Conservation (phyloP, 2,113 vertebrate species). For the Pongo abelii region DNA sequence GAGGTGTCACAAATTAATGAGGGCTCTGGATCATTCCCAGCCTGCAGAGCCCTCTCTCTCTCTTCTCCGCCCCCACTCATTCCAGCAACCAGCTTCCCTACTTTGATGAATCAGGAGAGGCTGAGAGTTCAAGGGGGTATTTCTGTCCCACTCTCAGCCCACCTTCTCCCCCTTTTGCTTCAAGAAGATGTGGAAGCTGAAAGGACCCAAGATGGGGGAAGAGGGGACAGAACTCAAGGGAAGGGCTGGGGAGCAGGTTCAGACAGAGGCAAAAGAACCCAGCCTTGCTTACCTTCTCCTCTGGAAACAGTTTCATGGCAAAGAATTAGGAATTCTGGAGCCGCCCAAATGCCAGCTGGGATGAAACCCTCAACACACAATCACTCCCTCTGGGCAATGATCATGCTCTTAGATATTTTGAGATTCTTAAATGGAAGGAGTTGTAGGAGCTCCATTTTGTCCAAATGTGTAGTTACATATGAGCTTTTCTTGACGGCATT, state of each 20-base stretch:
- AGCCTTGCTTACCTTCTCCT: neutral
- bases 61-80: neutral
- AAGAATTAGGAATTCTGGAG: neutral
- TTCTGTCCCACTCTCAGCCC: neutral
- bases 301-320: neutral
- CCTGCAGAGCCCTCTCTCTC: neutral
- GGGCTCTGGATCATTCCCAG: conserved; percentile 55
- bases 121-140: neutral
- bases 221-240: neutral
- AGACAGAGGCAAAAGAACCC: neutral
- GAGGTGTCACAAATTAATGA: conserved; percentile 69
- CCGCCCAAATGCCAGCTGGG: neutral
- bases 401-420: neutral
- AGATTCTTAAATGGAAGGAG: neutral
- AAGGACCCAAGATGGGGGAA: neutral
- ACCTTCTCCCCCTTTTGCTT: neutral
- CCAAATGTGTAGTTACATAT: neutral
- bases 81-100: neutral
- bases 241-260: neutral
- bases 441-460: neutral
- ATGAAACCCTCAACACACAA: neutral
- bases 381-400: neutral
- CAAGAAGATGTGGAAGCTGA: neutral
- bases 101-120: conserved; percentile 26
- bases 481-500: neutral